Base-by-base conservation (phyloP, 2,113 vertebrate genomes). In the Gallinago jamesoni region DNA sequence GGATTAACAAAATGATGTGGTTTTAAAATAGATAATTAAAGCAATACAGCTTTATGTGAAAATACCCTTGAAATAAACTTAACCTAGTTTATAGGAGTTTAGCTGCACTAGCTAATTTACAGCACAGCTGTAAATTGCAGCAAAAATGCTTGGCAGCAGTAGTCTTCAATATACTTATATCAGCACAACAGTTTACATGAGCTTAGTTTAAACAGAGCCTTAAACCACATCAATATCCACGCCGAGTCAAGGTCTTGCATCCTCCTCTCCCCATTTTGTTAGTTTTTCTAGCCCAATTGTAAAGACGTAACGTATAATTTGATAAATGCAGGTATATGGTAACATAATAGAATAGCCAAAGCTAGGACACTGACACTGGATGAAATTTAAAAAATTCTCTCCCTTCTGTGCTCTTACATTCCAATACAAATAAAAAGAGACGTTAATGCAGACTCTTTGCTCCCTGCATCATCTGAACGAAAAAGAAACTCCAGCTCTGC, bases 1-100 rank as follows among this genome's bases (percentile, higher is more conserved):
- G 87, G 80, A 87, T 96, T 96, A 97, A 96, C 89, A 95, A 95
- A 96, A 97, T 95, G 84, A 87, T 82, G 94, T 8, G 94, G 94
- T 94, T 95, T 97, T 85, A 84, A 96, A 96, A 89, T 41, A 90
- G 86, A 94, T 94, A 96, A 96, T 97, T 97, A 97, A 96, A 97
- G 86, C 87, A 96, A 92, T 94, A 82, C 80, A 76, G 89, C 89
- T 94, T 92, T 93, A 91, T 95, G 92, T 96, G 96, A 96, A 96
- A 96, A 93, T 95, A 92, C 89, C 47, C 94, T 91, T 93, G 94
- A 96, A 96, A 95, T 97, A 95, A 97, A 95, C 87, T 47, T 79
- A 68, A 89, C 77, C 53, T 70, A 62, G 90, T 97, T 96, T 96
- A 95, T 81, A 94, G 88, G 86, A 94, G 83, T 89, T 89, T 89